Evolutionary conservation across 23 tunicate genomes (phyloP), one percentile per base, ranked within the genome.

Genomic region (Ciona savignyi): DNA sequence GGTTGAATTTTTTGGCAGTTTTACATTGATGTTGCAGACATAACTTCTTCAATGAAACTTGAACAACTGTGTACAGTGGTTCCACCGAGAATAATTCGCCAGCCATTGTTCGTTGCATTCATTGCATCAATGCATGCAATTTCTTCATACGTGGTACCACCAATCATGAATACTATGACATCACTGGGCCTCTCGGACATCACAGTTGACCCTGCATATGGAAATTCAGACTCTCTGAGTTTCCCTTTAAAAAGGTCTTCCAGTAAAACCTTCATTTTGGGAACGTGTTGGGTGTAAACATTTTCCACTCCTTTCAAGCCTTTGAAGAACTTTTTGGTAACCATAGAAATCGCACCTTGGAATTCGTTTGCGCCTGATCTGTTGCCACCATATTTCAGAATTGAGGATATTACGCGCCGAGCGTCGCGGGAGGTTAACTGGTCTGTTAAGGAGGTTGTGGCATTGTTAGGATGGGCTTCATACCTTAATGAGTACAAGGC

Each of bases 121-220:
- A 84, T n/a, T 1, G 84, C 21, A 32, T 87, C 82, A 28, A 91
- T 77, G 35, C 78, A 79, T 21, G 83, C 80, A 0, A 95, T 77
- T 72, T 95, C 99, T 66, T 95, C 99, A 68, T 95, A 95, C 27
- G 99, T 95, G 3, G 86, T 80, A 0, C 99, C 99, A 11, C 99
- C 99, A 62, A 95, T 81, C 0, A 95, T 77, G 62, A 95, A 95
- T 35, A 85, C 86, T 28, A 95, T 88, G 66, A 88, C 81, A 75
- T 95, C 96, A 65, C 78, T 81, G 6, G 95, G 80, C 25, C 91
- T 70, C 33, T 62, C 75, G 1, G 81, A 75, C 74, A 80, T 76
- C 72, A 75, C 75, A 30, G 86, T 66, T 24, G 86, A 61, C 28
- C 92, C 96, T 19, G 89, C 91, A 62, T 73, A 95, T 2, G 91